Evolutionary conservation across 35 echinoderm and acorn worm species (phyloP).

Genomic region (Anneissia japonica): DNA sequence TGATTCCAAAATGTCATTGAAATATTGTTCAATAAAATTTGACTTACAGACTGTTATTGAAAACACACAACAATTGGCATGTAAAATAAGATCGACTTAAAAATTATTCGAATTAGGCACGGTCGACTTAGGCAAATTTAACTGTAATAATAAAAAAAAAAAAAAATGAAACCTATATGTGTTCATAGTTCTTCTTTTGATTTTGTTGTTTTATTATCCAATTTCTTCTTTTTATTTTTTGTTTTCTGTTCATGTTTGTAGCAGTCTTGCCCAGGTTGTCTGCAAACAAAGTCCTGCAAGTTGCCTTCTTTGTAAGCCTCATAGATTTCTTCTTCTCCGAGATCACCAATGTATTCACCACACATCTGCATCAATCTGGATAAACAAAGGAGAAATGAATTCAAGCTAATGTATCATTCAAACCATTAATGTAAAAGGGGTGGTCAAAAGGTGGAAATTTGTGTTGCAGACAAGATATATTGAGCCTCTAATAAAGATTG

Average conservation of each 20-base stretch:
- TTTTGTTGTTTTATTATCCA: not conserved
- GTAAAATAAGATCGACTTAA: too few species aligned
- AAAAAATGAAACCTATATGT: too few species aligned
- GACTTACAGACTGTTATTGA: too few species aligned
- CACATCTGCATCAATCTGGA: constrained; percentile 63
- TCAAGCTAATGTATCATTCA: not conserved
- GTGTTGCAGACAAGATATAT: not conserved
- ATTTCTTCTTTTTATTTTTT: not conserved
- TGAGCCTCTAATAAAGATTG: not conserved
- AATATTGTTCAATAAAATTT: too few species aligned
- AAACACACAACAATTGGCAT: too few species aligned
- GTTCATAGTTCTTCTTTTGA: not conserved
- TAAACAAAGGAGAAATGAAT: not conserved
- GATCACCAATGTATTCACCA: constrained; percentile 57
- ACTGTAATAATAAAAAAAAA: too few species aligned
- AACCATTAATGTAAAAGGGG: not conserved
- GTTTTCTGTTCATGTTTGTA: not conserved
- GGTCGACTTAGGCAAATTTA: too few species aligned
- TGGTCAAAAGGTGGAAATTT: not conserved
- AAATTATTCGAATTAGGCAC: too few species aligned
- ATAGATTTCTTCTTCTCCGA: constrained; percentile 70
- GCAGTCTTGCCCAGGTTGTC: not conserved
- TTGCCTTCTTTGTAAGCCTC: constrained; percentile 36
- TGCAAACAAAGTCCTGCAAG: constrained; percentile 32
- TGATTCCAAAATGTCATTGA: too few species aligned